phyloP scores from a whole-genome alignment of 2,113 vertebrate species.

The Cephalopterus ornatus region DNA sequence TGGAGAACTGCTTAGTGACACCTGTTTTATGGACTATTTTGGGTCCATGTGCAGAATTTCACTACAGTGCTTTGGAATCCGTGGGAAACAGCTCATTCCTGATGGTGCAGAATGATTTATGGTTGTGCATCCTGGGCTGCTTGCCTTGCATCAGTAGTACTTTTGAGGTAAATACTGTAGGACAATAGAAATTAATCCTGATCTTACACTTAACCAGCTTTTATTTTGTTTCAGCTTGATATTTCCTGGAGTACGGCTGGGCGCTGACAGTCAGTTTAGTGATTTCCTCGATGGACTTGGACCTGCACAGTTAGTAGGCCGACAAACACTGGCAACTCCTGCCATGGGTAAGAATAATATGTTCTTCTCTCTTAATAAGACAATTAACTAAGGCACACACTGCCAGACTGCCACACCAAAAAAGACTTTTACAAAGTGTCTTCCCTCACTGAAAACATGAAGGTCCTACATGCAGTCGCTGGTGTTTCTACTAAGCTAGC shows the following conservation, averaged over 20 bases:
- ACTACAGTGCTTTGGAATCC: neutral
- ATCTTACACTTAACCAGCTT: neutral
- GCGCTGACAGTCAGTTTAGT: constrained; percentile 94
- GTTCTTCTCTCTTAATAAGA: neutral
- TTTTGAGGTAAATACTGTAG: neutral
- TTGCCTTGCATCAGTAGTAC: neutral
- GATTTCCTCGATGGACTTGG: constrained; percentile 97
- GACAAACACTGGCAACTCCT: constrained; percentile 94
- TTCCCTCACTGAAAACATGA: neutral
- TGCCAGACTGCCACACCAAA: neutral
- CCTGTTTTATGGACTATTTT: neutral
- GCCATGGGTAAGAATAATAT: constrained; percentile 89
- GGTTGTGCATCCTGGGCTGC: neutral
- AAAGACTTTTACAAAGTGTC: neutral
- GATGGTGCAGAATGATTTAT: neutral
- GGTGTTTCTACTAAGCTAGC: neutral
- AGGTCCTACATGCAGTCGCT: neutral
- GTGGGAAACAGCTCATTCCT: neutral
- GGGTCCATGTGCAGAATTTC: neutral
- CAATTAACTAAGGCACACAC: neutral
- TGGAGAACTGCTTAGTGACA: neutral
- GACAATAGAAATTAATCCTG: neutral
- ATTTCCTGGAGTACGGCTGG: constrained; percentile 93
- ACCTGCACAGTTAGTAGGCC: constrained; percentile 94
- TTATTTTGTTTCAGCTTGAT: constrained; percentile 80